These are phyloP conservation scores for Fragum sueziense DNA, from an alignment of 2,888 invertebrate genomes.

Conservation along the genomic window DNA sequence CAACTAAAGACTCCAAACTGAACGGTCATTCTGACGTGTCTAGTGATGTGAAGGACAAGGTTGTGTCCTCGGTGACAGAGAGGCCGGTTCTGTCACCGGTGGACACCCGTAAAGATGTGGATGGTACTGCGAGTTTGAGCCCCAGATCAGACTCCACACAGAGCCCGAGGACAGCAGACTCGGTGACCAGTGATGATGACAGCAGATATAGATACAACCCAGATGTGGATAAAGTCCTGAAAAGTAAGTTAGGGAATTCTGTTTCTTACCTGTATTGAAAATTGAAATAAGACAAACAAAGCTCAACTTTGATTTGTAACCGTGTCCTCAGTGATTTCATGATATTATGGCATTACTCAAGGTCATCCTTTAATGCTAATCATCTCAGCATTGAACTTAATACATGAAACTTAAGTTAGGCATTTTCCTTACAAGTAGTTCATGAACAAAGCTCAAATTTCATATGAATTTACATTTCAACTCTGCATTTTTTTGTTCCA, in stretches of 20 bases:
- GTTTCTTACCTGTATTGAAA: too few relatives aligned
- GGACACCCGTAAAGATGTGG: not conserved
- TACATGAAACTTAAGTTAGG: too few relatives aligned
- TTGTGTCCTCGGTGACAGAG: not conserved
- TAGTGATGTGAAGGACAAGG: conserved; percentile 1
- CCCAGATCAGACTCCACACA: conserved; percentile 26
- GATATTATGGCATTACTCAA: too few relatives aligned
- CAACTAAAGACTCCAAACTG: not conserved
- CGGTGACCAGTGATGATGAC: conserved; percentile 40
- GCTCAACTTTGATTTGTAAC: too few relatives aligned
- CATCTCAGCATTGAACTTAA: too few relatives aligned
- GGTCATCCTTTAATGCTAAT: too few relatives aligned
- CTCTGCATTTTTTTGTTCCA: too few relatives aligned
- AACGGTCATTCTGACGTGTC: conserved; percentile 12
- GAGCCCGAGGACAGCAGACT: conserved; percentile 41
- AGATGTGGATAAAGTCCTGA: conserved; percentile 53
- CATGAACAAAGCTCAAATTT: too few relatives aligned
- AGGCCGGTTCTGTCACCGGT: not conserved
- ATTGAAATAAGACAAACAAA: too few relatives aligned
- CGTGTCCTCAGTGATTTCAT: too few relatives aligned
- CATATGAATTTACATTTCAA: too few relatives aligned
- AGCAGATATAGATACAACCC: conserved; percentile 35
- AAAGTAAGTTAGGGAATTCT: conserved; percentile 60
- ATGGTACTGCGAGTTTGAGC: conserved; percentile 19
- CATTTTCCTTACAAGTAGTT: too few relatives aligned